Evolutionary conservation across 2,888 invertebrate genomes (phyloP).

Genomic region (Auanema sp.): DNA sequence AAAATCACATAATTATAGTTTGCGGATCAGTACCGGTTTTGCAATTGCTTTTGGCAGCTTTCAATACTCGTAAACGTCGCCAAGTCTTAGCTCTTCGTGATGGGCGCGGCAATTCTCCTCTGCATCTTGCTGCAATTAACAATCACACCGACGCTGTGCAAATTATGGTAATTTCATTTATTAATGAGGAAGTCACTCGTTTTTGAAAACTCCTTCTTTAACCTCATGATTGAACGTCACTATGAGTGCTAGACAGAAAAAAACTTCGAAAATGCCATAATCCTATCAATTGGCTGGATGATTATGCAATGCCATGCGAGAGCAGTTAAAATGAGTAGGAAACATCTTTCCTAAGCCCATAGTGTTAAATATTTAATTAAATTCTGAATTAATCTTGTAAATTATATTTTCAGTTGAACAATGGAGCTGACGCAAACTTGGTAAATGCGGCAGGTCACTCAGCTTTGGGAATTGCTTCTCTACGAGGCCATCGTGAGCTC

Average conservation of each 20-base stretch:
- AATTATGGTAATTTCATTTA: conserved; percentile 36
- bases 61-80: conserved; percentile 42
- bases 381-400: neutral
- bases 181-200: neutral
- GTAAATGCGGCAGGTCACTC: conserved; percentile 47
- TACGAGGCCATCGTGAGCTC: conserved; percentile 39
- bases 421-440: conserved; percentile 48
- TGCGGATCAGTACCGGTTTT: conserved; percentile 50
- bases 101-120: conserved; percentile 56
- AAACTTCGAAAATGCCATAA: too few species aligned
- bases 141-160: conserved; percentile 50
- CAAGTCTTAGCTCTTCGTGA: conserved; percentile 49
- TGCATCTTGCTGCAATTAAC: conserved; percentile 58
- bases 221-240: too few species aligned
- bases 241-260: too few species aligned
- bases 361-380: conserved; percentile 4
- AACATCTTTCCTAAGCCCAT: neutral
- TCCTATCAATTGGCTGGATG: neutral
- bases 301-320: neutral
- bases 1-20: conserved; percentile 32
- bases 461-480: conserved; percentile 45
- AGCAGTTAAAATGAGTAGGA: too few species aligned
- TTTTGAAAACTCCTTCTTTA: neutral
- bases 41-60: conserved; percentile 40
- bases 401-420: conserved; percentile 37